Conservation (phyloP, 2,888 invertebrate genomes). For the Glyphotaelius pellucidus region DNA sequence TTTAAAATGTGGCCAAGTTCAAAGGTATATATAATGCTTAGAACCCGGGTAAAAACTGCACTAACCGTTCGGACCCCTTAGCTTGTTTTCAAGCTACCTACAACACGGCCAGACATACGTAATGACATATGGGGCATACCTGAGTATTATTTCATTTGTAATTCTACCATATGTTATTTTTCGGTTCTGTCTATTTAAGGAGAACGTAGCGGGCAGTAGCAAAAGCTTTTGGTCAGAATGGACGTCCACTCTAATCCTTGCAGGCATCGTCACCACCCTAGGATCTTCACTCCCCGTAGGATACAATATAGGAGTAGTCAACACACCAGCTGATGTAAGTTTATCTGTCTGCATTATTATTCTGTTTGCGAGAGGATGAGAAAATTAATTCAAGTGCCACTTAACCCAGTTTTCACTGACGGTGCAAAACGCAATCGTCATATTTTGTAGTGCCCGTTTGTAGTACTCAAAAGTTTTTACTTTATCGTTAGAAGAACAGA, state of each 20-base stretch:
- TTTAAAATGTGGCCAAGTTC: background rate
- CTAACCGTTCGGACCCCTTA: too few species aligned
- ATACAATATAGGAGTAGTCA: slow-evolving; percentile 91
- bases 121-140: too few species aligned
- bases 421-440: too few species aligned
- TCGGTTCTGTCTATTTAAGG: background rate
- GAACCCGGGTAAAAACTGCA: background rate
- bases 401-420: too few species aligned
- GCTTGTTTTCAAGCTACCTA: too few species aligned
- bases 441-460: too few species aligned
- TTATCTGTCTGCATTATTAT: slow-evolving; percentile 43
- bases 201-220: slow-evolving; percentile 65
- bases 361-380: background rate
- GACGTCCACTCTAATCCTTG: slow-evolving; percentile 82
- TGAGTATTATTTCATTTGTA: too few species aligned
- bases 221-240: slow-evolving; percentile 73
- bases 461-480: too few species aligned
- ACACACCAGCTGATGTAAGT: slow-evolving; percentile 87
- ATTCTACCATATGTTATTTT: background rate
- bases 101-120: too few species aligned
- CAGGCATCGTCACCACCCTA: slow-evolving; percentile 84
- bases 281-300: slow-evolving; percentile 90
- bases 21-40: background rate
- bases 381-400: background rate
- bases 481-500: too few species aligned